These are phyloP conservation scores for Machimus rusticus DNA, from an alignment of 2,888 invertebrate genomes.

Conservation along the genomic window DNA sequence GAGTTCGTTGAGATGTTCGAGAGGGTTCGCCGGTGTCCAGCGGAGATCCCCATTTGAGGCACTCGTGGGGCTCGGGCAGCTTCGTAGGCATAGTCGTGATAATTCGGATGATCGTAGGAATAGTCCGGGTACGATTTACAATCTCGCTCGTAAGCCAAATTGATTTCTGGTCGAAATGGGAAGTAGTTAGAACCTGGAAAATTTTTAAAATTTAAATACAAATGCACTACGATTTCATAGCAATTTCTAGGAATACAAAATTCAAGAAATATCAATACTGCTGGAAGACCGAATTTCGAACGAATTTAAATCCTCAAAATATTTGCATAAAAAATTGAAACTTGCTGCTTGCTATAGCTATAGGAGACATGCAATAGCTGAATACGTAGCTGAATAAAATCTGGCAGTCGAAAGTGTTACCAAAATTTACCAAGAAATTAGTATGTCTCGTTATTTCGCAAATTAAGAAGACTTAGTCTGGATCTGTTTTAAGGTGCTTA, in stretches of 20 bases:
- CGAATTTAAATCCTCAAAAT: too few species aligned
- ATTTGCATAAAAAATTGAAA: too few species aligned
- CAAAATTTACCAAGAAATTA: too few species aligned
- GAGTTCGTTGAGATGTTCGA: slow-evolving; percentile 74
- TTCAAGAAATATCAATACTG: too few species aligned
- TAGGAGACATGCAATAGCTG: too few species aligned
- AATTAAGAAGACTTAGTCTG: too few species aligned
- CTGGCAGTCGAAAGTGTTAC: too few species aligned
- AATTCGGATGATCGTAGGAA: slow-evolving; percentile 60
- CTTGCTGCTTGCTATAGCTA: too few species aligned
- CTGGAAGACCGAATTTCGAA: too few species aligned
- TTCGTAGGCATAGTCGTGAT: slow-evolving; percentile 59
- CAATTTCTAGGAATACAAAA: too few species aligned
- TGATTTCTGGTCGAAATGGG: slow-evolving; percentile 60
- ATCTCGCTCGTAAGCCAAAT: slow-evolving; percentile 59
- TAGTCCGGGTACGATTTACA: slow-evolving; percentile 63
- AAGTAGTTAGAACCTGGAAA: slow-evolving; percentile 61
- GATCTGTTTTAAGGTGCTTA: slow-evolving; percentile 46
- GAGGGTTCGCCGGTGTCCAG: slow-evolving; percentile 76
- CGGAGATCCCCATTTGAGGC: slow-evolving; percentile 62
- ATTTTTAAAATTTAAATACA: background rate
- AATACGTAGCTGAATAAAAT: too few species aligned
- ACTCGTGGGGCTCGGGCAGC: slow-evolving; percentile 58
- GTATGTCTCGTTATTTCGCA: too few species aligned
- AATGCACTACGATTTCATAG: background rate